Conservation (phyloP, 1,140 invertebrate genomes). For the Drosophila punjabiensis region DNA sequence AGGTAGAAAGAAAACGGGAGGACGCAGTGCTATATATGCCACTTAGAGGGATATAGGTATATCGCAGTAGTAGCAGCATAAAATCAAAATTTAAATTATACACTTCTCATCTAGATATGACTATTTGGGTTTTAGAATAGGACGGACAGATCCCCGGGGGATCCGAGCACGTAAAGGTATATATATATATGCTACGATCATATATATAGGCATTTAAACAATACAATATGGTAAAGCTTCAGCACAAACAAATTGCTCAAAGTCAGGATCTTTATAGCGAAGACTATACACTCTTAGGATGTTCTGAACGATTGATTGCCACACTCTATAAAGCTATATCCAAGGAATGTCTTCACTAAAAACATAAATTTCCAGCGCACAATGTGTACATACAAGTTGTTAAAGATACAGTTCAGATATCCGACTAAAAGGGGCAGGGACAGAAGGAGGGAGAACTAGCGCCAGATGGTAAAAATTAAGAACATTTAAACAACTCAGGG, state of each 20-base stretch:
- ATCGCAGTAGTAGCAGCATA: conserved; percentile 53
- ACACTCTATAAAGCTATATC: conserved; percentile 20
- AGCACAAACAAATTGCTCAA: conserved; percentile 78
- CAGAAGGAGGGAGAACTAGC: conserved; percentile 30
- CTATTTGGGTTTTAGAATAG: conserved; percentile 48
- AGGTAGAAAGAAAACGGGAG: not conserved
- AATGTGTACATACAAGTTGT: conserved; percentile 51
- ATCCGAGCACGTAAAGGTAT: conserved; percentile 16
- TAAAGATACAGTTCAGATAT: conserved; percentile 38
- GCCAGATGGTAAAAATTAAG: conserved; percentile 63
- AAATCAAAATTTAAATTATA: conserved; percentile 64
- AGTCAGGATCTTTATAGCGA: conserved; percentile 59
- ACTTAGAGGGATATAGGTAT: conserved; percentile 39
- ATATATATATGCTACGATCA: conserved; percentile 13
- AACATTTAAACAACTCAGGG: conserved; percentile 77
- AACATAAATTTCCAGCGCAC: conserved; percentile 37
- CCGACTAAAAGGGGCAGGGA: conserved; percentile 4
- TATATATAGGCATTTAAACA: conserved; percentile 15
- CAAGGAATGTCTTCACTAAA: conserved; percentile 36
- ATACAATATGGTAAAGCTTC: conserved; percentile 51
- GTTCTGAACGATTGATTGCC: conserved; percentile 20
- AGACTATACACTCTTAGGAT: conserved; percentile 28
- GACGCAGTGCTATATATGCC: conserved; percentile 24
- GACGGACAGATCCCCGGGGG: conserved; percentile 16
- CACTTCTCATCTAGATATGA: conserved; percentile 58